A percentile compares a stretch with the other conserved stretches of the same genome.
phyloP scores from a whole-genome alignment of 2,888 invertebrate genomes.

The Eupithecia subfuscata region DNA sequence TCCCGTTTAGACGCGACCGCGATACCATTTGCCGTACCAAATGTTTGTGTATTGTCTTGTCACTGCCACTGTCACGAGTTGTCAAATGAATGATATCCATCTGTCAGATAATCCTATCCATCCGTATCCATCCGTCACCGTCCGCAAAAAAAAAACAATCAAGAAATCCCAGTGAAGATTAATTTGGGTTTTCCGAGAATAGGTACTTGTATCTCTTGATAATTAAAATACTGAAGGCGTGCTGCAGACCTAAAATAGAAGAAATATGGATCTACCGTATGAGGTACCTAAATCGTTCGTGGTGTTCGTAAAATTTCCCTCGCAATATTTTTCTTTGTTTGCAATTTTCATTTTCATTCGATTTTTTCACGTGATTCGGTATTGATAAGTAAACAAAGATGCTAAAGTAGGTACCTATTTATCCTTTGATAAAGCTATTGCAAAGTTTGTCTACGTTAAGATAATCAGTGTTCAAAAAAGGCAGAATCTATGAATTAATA shows the following conservation, averaged over 20 bases:
- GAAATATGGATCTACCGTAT: constrained; percentile 69
- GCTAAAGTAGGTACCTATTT: constrained; percentile 22
- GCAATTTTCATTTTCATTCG: constrained; percentile 19
- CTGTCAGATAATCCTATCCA: no score
- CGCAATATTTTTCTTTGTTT: constrained; percentile 62
- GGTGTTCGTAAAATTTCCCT: neutral
- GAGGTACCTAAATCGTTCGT: constrained; percentile 61
- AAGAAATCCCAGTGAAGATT: no score
- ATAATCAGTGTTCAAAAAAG: neutral
- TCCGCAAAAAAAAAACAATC: no score
- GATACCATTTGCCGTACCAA: no score
- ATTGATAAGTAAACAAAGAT: constrained; percentile 16
- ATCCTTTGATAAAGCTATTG: constrained; percentile 13
- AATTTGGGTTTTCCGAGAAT: neutral
- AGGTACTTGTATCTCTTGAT: neutral
- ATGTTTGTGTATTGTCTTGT: no score
- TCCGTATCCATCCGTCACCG: no score
- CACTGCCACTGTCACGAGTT: no score
- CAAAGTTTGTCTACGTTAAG: neutral
- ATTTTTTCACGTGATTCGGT: constrained; percentile 72
- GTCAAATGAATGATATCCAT: no score
- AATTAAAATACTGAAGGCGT: neutral
- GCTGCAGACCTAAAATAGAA: neutral
- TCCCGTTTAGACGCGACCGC: no score
- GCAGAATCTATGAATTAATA: neutral